Evolutionary conservation across 2,888 invertebrate species (phyloP).

Genomic region (Drosophila koepferae): DNA sequence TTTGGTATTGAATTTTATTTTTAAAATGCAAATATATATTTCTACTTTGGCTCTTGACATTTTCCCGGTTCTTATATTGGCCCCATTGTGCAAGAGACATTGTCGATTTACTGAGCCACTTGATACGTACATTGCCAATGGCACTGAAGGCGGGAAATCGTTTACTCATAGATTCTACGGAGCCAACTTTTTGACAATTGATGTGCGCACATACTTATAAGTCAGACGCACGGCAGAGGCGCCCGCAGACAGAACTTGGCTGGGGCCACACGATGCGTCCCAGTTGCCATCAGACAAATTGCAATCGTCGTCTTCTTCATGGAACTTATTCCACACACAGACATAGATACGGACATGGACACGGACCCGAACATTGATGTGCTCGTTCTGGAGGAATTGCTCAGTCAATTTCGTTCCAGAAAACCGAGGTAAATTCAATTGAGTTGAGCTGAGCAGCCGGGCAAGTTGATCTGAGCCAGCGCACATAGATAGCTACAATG

Average conservation of each 20-base stretch:
- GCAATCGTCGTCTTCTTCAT: conserved; percentile 53
- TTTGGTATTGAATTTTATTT: neutral
- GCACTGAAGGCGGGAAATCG: conserved; percentile 59
- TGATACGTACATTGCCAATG: conserved; percentile 51
- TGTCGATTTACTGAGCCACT: conserved; percentile 35
- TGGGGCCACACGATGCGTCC: conserved; percentile 32
- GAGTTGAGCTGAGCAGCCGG: conserved; percentile 57
- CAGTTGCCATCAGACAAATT: conserved; percentile 67
- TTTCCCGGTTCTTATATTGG: neutral
- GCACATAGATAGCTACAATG: conserved; percentile 57
- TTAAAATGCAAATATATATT: neutral
- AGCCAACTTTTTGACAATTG: conserved; percentile 73
- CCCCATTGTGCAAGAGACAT: conserved; percentile 26
- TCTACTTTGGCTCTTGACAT: neutral
- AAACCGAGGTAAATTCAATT: conserved; percentile 78
- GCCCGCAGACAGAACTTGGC: conserved; percentile 49
- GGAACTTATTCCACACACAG: conserved; percentile 32
- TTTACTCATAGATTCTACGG: conserved; percentile 44
- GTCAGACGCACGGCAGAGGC: conserved; percentile 31
- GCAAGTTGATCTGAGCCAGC: conserved; percentile 34
- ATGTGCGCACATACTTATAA: conserved; percentile 72
- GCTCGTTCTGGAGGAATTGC: conserved; percentile 45
- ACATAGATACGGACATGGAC: conserved; percentile 12
- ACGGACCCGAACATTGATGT: conserved; percentile 49
- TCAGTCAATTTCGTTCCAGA: conserved; percentile 64